A percentile compares a stretch with the other conserved stretches of the same genome.
These are phyloP conservation scores for Chlamydotis undulata DNA, from an alignment of 2,113 vertebrate species.

Conservation along the genomic window DNA sequence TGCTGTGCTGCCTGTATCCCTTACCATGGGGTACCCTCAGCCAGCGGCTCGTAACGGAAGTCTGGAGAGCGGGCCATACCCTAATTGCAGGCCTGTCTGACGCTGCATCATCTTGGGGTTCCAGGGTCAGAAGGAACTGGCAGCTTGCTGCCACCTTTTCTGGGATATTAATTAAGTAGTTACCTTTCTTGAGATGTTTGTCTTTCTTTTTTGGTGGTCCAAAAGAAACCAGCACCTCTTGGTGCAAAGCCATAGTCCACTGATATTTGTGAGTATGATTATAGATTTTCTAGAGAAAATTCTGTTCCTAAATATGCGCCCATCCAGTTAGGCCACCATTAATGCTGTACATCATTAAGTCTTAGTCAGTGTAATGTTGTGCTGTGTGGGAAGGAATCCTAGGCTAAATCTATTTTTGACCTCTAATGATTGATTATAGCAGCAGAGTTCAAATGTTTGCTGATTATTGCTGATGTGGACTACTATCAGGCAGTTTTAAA, in stretches of 20 bases:
- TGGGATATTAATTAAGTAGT: not conserved
- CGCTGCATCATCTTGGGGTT: not conserved
- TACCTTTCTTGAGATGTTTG: not conserved
- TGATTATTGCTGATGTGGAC: constrained; percentile 13
- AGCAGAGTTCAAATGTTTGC: not conserved
- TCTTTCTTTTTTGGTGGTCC: not conserved
- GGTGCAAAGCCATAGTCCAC: not conserved
- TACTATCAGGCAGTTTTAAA: not conserved
- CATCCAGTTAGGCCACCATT: not conserved
- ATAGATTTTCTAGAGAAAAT: not conserved
- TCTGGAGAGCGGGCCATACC: not conserved
- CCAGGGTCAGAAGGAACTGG: not conserved
- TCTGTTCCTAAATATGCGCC: not conserved
- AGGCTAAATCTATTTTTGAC: constrained; percentile 2
- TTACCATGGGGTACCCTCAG: not conserved
- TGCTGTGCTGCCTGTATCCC: not conserved
- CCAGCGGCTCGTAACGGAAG: not conserved
- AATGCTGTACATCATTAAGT: not conserved
- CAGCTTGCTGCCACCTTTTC: not conserved
- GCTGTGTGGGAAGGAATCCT: not conserved
- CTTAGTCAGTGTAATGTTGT: not conserved
- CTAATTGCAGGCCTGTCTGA: not conserved
- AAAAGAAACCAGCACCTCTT: not conserved
- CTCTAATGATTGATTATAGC: not conserved
- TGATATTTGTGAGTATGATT: not conserved